phyloP scores from a whole-genome alignment of 2,113 vertebrate genomes.

The Ctenomys sociabilis region DNA sequence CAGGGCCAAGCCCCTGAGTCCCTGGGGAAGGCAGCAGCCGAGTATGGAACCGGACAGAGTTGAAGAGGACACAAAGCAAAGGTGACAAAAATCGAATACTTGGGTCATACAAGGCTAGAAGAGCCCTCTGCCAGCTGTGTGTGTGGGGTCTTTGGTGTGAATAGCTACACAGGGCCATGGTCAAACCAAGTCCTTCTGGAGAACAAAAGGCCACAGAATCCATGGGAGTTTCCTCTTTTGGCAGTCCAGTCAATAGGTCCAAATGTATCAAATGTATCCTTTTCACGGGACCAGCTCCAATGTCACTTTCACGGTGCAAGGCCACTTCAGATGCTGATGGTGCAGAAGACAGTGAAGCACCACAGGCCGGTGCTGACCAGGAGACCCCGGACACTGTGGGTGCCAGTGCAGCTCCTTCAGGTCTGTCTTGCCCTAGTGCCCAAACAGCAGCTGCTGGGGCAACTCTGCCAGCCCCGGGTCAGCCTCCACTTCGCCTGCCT shows the following conservation, averaged over 20 bases:
- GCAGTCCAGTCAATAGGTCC: background rate
- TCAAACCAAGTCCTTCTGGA: background rate
- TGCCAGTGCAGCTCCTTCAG: slow-evolving; percentile 96
- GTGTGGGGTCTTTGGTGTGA: too few species aligned
- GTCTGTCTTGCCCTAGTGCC: slow-evolving; percentile 94
- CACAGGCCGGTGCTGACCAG: slow-evolving; percentile 92
- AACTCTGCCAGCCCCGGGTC: slow-evolving; percentile 83
- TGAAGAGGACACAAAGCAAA: background rate
- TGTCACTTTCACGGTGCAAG: rapidly evolving
- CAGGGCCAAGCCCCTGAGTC: background rate
- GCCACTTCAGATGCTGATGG: slow-evolving; percentile 88
- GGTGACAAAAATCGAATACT: background rate
- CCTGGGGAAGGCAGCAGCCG: background rate
- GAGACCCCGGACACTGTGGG: slow-evolving; percentile 89
- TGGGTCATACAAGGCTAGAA: background rate
- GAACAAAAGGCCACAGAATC: background rate
- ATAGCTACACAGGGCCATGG: background rate
- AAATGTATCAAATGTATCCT: background rate
- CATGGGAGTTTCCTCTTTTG: rapidly evolving
- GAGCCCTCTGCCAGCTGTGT: background rate
- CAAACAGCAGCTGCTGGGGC: slow-evolving; percentile 93
- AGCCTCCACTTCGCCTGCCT: slow-evolving; percentile 31
- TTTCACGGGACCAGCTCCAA: too few species aligned
- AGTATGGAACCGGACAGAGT: background rate
- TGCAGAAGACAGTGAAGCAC: slow-evolving; percentile 93